phyloP scores from a whole-genome alignment of 2,888 invertebrate genomes.

The Acanthacorydalis orientalis region DNA sequence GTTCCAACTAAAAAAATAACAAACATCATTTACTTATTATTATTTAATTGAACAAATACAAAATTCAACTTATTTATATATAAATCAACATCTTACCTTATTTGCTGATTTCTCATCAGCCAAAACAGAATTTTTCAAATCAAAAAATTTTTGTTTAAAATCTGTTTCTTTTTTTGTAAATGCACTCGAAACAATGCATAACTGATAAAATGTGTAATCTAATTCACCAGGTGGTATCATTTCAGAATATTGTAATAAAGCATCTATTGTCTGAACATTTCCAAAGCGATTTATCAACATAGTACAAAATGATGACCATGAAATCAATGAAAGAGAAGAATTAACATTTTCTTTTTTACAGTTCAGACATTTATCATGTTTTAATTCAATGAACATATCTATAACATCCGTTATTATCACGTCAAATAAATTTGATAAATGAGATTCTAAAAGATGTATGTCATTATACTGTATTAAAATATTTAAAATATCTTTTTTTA shows the following conservation, averaged over 20 bases:
- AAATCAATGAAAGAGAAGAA: slow-evolving; percentile 29
- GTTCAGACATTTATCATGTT: slow-evolving; percentile 40
- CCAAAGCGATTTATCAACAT: slow-evolving; percentile 44
- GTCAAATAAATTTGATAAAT: slow-evolving; percentile 34
- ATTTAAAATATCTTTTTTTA: slow-evolving; percentile 29
- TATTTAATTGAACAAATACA: too few relatives aligned
- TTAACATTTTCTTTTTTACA: slow-evolving; percentile 35
- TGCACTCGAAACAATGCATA: slow-evolving; percentile 28
- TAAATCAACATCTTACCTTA: too few relatives aligned
- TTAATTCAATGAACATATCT: slow-evolving; percentile 35
- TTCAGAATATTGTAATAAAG: slow-evolving; percentile 36
- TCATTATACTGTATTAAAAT: slow-evolving; percentile 44
- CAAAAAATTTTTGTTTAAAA: too few relatives aligned
- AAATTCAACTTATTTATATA: too few relatives aligned
- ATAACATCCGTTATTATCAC: slow-evolving; percentile 41
- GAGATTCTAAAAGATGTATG: slow-evolving; percentile 32
- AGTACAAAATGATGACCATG: slow-evolving; percentile 42
- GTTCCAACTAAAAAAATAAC: too few relatives aligned
- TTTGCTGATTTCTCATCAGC: too few relatives aligned
- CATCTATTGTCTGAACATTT: slow-evolving; percentile 33
- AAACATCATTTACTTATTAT: too few relatives aligned
- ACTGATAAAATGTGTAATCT: slow-evolving; percentile 41
- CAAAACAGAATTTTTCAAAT: too few relatives aligned
- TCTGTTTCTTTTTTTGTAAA: background rate
- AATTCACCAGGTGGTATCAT: slow-evolving; percentile 38